phyloP scores from a whole-genome alignment of 2,888 invertebrate genomes.

The Drosophila sordidula region DNA sequence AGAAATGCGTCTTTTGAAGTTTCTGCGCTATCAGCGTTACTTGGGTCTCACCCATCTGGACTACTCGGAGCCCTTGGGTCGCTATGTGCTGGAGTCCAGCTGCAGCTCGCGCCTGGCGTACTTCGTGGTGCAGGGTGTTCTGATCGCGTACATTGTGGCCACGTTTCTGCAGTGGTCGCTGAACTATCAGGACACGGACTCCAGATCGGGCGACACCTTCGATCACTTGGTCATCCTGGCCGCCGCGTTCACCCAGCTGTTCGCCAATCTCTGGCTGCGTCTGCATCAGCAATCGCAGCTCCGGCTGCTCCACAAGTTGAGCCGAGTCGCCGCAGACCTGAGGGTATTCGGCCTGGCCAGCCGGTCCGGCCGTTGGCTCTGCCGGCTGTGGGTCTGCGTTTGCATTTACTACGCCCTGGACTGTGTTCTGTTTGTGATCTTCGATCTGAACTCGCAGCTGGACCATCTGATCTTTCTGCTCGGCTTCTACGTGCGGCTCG shows the following conservation, averaged over 20 bases:
- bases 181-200: conserved; percentile 25
- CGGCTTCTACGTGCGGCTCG: conserved; percentile 31
- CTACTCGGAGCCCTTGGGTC: not conserved
- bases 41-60: conserved; percentile 51
- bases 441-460: not conserved
- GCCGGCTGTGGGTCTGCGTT: conserved; percentile 31
- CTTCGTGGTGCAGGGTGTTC: conserved; percentile 9
- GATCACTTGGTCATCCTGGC: conserved; percentile 50
- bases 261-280: conserved; percentile 51
- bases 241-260: conserved; percentile 33
- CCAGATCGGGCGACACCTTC: conserved; percentile 22
- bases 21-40: conserved; percentile 54
- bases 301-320: conserved; percentile 28
- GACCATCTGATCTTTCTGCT: conserved; percentile 10
- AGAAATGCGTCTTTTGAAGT: conserved; percentile 35
- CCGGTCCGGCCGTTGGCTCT: conserved; percentile 18
- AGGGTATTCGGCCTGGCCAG: not conserved
- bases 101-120: conserved; percentile 13
- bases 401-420: conserved; percentile 22
- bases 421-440: not conserved
- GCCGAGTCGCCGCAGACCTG: conserved; percentile 2
- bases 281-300: conserved; percentile 42
- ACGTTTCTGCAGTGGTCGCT: conserved; percentile 15
- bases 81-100: conserved; percentile 24
- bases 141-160: conserved; percentile 27